Conservation (phyloP, 2,797 vertebrate species). For the Podarcis lilfordi region DNA sequence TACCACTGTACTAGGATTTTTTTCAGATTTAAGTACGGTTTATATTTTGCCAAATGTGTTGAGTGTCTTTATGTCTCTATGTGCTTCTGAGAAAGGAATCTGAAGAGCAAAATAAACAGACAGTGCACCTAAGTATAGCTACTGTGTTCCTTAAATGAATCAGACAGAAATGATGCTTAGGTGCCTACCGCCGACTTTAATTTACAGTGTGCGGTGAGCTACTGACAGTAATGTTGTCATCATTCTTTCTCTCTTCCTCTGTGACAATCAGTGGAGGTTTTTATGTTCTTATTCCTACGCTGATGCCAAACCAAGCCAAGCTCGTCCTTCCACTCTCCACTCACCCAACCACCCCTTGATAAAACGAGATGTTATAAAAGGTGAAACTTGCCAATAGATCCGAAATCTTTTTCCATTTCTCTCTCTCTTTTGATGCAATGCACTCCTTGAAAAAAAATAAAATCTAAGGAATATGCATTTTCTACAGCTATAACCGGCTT, state of each 20-base stretch:
- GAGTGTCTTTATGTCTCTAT: not conserved
- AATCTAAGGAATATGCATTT: slow-evolving; percentile 70
- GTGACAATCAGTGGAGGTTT: slow-evolving; percentile 67
- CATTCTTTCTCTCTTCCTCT: slow-evolving; percentile 66
- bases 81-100: slow-evolving; percentile 46
- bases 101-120: slow-evolving; percentile 21
- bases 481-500: slow-evolving; percentile 67
- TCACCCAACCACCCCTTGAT: not conserved
- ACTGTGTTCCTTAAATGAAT: slow-evolving; percentile 70
- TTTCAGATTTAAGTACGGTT: not conserved
- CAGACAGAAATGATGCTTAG: slow-evolving; percentile 62
- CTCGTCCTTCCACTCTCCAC: slow-evolving; percentile 35
- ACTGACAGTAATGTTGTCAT: slow-evolving; percentile 74
- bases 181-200: slow-evolving; percentile 57
- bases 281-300: slow-evolving; percentile 55
- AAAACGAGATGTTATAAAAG: slow-evolving; percentile 47
- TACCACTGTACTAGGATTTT: not conserved
- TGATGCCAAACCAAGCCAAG: slow-evolving; percentile 47
- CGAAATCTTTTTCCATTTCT: slow-evolving; percentile 25
- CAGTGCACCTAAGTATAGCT: slow-evolving; percentile 48
- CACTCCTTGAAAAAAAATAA: slow-evolving; percentile 43
- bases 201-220: slow-evolving; percentile 68
- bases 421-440: not conserved
- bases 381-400: slow-evolving; percentile 43
- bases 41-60: not conserved